Evolutionary conservation across 1,140 invertebrate genomes (phyloP), one percentile per base, ranked within the genome.

Genomic region (Drosophila baimaii): DNA sequence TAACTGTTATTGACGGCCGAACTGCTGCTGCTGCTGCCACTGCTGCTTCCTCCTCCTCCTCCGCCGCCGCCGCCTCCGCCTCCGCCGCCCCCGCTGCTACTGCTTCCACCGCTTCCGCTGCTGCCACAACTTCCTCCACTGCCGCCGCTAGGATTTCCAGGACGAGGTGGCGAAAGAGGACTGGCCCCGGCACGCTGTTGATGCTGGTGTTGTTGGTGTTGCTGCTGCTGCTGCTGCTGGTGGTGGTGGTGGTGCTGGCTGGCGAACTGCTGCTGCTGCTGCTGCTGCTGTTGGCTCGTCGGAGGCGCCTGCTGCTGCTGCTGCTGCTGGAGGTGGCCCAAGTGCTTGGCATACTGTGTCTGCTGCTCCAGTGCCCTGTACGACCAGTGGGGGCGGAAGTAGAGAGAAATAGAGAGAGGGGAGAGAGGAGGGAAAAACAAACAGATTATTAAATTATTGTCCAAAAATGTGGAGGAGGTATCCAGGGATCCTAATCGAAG

Each of bases 151-250:
- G 61, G 61, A 27, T 75, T 83, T 68, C 83, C 90, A 49, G 91
- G 79, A 46, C 91, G 86, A 44, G 90, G 90, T 37, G 91, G 91
- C 25, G 91, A 91, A 49, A 92, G 44, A 21, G 91, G 91, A 83
- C 91, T 92, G 74, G 91, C 90, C 75, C 76, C 91, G 49, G 91
- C 80, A 51, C 91, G 77, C 21, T 91, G 80, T 49, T 77, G 86
- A 44, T 90, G 90, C 19, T 88, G 89, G 0, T 88, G 74, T 0
- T 80, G 84, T 0, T 90, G 81, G 0, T 88, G 82, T 0, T 86
- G 86, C 0, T 79, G 77, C 0, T 89, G 88, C 0, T 82, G 86
- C 0, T 77, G 82, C 0, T 83, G 77, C 0, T 68, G 64, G 12
- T 76, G 76, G 31, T 84, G 84, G 7, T 83, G 79, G 5, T 90